phyloP scores from a whole-genome alignment of 1,140 invertebrate species.

The Colletes latitarsis region DNA sequence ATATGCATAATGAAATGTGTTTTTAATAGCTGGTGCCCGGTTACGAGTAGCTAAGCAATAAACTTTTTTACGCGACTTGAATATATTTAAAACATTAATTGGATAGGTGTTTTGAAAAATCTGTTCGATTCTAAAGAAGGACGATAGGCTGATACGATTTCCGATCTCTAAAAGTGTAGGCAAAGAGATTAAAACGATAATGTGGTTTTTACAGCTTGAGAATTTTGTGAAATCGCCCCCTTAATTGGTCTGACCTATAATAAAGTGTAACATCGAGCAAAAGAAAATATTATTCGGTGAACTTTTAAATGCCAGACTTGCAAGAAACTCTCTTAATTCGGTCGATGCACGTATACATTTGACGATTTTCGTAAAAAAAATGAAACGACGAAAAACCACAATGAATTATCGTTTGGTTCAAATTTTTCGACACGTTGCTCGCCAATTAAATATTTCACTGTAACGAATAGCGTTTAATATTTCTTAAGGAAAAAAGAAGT shows the following conservation, averaged over 20 bases:
- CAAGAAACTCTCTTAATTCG: not conserved
- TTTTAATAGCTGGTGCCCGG: constrained; percentile 1
- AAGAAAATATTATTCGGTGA: not conserved
- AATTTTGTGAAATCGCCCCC: not conserved
- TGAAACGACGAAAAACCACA: not conserved
- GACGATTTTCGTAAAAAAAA: not conserved
- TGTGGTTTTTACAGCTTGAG: not conserved
- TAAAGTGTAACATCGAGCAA: not conserved
- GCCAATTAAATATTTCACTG: not conserved
- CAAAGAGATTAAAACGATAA: not conserved
- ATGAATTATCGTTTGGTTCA: too few species aligned
- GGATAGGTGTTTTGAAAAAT: not conserved
- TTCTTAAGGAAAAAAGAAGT: not conserved
- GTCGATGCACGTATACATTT: not conserved
- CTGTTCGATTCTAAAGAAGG: not conserved
- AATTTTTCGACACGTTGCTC: not conserved
- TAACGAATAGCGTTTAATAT: not conserved
- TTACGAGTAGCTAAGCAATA: not conserved
- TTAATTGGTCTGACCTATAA: not conserved
- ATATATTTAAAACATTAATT: not conserved
- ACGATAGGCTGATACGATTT: not conserved
- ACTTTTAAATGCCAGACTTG: not conserved
- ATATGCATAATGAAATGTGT: constrained; percentile 5
- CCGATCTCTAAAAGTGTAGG: not conserved
- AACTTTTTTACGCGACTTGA: not conserved